These are phyloP conservation scores for Tenualosa thibaudeaui DNA, from an alignment of 2,797 vertebrate genomes.

Conservation along the genomic window DNA sequence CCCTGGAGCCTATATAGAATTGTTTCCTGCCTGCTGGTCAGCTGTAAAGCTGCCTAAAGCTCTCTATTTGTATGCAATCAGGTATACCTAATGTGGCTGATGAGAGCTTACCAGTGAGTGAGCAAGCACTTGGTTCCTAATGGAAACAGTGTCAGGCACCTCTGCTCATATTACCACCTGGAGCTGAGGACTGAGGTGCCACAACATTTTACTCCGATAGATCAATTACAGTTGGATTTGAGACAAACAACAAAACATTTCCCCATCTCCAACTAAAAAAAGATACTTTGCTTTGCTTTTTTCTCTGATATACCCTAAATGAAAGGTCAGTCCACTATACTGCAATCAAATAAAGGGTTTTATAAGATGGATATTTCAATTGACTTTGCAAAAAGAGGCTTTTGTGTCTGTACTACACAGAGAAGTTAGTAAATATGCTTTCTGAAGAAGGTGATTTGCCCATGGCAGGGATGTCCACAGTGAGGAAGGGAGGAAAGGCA, in stretches of 20 bases:
- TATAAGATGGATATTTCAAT: conserved; percentile 3
- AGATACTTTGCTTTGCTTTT: background rate
- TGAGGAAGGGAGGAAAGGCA: conserved; percentile 44
- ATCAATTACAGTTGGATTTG: conserved; percentile 12
- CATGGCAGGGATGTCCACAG: conserved; percentile 24
- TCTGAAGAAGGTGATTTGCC: conserved; percentile 10
- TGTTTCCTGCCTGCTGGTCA: conserved; percentile 28
- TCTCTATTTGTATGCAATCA: conserved; percentile 28
- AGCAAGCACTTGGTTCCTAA: conserved; percentile 1
- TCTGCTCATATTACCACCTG: background rate
- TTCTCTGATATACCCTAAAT: background rate
- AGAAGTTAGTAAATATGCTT: conserved; percentile 16
- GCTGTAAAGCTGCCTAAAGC: conserved; percentile 19
- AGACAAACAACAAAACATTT: background rate
- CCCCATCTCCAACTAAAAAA: background rate
- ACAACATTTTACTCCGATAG: background rate
- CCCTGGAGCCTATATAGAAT: conserved; percentile 10
- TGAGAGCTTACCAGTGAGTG: conserved; percentile 16
- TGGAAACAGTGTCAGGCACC: background rate
- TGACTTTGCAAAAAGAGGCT: conserved; percentile 16
- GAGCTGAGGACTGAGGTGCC: background rate
- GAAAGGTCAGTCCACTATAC: conserved; percentile 6
- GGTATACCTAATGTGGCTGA: conserved; percentile 25
- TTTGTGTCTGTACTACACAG: background rate
- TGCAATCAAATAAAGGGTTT: conserved; percentile 12